Percentiles rank a stretch among this genome's conserved stretches.
Conservation (phyloP, 2,797 vertebrate species). For the Pipistrellus pygmaeus region DNA sequence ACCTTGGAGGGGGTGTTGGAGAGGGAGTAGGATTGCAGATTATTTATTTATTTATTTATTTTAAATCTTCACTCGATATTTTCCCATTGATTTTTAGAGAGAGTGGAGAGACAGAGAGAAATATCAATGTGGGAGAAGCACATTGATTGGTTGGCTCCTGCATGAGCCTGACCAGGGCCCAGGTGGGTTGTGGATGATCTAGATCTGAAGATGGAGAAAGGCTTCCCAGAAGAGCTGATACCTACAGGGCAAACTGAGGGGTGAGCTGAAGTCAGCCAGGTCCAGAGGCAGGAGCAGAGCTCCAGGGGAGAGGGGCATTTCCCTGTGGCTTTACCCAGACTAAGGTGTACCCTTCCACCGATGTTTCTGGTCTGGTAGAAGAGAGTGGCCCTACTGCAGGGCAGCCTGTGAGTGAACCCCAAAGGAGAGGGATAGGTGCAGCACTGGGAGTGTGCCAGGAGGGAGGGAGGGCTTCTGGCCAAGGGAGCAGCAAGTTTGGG, state of each 20-base stretch:
- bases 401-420: not conserved
- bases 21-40: not conserved
- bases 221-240: not conserved
- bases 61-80: too few species aligned
- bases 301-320: slow-evolving; percentile 4
- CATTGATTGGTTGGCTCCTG: too few species aligned
- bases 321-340: not conserved
- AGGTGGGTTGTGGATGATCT: not conserved
- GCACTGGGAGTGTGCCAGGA: not conserved
- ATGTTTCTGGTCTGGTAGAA: not conserved
- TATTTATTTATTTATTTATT: too few species aligned
- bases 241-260: not conserved
- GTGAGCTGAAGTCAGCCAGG: not conserved
- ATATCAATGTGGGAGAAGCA: too few species aligned
- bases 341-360: not conserved
- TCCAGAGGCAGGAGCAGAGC: not conserved
- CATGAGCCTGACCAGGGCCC: too few species aligned
- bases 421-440: not conserved
- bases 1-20: not conserved
- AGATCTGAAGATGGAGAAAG: not conserved
- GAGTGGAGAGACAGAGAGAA: too few species aligned
- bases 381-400: not conserved
- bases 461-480: not conserved
- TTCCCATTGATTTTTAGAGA: too few species aligned
- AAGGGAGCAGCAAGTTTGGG: not conserved